These are phyloP conservation scores for Pluvianellus socialis DNA, from an alignment of 2,113 vertebrate genomes.

Conservation along the genomic window DNA sequence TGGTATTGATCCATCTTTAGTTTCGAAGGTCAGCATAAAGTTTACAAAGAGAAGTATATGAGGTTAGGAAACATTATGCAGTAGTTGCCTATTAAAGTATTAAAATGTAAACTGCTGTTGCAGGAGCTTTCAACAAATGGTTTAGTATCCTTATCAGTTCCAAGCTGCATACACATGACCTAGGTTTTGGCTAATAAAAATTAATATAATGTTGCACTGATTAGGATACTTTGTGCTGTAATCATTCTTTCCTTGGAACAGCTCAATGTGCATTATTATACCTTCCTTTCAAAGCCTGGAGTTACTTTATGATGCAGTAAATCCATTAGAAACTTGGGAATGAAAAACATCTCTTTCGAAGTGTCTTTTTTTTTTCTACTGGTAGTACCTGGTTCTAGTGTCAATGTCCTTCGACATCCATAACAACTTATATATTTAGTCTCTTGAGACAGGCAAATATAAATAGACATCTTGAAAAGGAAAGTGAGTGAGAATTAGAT, in stretches of 20 bases:
- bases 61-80: constrained; percentile 16
- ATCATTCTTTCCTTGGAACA: not conserved
- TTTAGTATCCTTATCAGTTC: not conserved
- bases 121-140: not conserved
- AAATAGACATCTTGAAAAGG: not conserved
- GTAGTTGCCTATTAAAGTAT: not conserved
- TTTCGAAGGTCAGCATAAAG: constrained; percentile 51
- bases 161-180: not conserved
- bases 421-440: not conserved
- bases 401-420: not conserved
- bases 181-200: not conserved
- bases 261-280: not conserved
- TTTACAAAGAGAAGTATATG: constrained; percentile 8
- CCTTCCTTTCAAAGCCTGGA: not conserved
- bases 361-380: not conserved
- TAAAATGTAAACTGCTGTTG: constrained; percentile 13
- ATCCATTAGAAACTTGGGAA: not conserved
- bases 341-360: not conserved
- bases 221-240: not conserved
- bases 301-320: not conserved
- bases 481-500: not conserved
- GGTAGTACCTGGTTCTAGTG: not conserved
- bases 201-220: not conserved
- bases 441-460: not conserved
- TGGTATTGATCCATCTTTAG: constrained; percentile 48